A percentile compares a stretch with the other conserved stretches of the same genome.
Conservation (phyloP, 1,140 invertebrate genomes). For the Solen grandis region DNA sequence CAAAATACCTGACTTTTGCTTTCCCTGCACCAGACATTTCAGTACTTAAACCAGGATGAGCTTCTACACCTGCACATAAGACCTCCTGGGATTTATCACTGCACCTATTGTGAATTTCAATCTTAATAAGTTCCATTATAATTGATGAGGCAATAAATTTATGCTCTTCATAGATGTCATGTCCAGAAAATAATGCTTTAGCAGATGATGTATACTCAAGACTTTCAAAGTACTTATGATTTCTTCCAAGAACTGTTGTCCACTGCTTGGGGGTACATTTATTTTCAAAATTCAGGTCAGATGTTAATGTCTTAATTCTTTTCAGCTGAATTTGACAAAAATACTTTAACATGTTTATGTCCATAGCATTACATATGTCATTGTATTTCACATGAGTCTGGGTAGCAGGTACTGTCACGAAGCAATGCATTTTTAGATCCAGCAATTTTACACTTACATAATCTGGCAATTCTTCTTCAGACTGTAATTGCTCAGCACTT, state of each 20-base stretch:
- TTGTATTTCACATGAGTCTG: background rate
- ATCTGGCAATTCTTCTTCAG: background rate
- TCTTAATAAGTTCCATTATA: background rate
- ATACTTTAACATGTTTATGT: background rate
- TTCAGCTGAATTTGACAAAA: background rate
- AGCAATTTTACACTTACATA: background rate
- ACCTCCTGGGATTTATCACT: background rate
- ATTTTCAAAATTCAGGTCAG: background rate
- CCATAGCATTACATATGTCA: background rate
- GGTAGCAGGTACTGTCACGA: background rate
- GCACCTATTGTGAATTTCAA: background rate
- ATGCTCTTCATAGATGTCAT: conserved; percentile 10
- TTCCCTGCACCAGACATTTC: conserved; percentile 6
- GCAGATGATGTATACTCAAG: background rate
- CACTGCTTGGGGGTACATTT: background rate
- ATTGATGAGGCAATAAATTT: conserved; percentile 9
- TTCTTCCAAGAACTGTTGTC: background rate
- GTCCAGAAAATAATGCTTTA: conserved; percentile 3
- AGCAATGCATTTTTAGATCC: background rate
- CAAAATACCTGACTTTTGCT: conserved; percentile 6
- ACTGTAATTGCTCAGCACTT: background rate
- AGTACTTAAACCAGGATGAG: background rate
- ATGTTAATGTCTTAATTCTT: background rate
- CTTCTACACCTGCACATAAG: background rate
- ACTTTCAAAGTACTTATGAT: conserved; percentile 11